These are phyloP conservation scores for Falco peregrinus DNA, from an alignment of 2,797 vertebrate genomes.

Conservation along the genomic window DNA sequence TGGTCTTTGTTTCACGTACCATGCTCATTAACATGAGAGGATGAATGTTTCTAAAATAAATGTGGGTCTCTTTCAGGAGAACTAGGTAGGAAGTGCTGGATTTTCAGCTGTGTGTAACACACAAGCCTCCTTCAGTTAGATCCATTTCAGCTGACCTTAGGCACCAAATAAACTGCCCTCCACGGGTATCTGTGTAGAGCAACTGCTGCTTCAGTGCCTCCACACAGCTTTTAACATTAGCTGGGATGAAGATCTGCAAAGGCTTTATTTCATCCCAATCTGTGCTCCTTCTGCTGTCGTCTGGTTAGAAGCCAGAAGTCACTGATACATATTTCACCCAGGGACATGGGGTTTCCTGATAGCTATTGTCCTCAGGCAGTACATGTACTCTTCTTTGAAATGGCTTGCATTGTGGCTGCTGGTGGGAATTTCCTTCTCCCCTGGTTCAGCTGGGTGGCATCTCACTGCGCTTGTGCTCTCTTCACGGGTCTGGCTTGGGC, in stretches of 20 bases:
- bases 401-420: not conserved
- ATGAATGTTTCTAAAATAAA: not conserved
- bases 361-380: not conserved
- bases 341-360: not conserved
- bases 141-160: not conserved
- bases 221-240: not conserved
- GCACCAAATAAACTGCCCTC: not conserved
- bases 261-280: not conserved
- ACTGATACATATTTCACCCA: not conserved
- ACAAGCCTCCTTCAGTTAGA: not conserved
- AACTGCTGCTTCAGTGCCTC: not conserved
- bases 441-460: not conserved
- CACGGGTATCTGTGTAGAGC: not conserved
- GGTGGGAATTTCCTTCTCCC: not conserved
- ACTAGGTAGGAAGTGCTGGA: not conserved
- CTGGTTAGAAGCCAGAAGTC: not conserved
- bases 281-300: not conserved
- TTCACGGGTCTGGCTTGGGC: not conserved
- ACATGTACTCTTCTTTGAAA: not conserved
- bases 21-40: not conserved
- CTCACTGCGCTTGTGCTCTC: not conserved
- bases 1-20: not conserved
- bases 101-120: not conserved
- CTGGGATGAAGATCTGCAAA: not conserved
- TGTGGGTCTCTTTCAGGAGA: not conserved